A percentile compares a stretch with the other conserved stretches of the same genome.
Conservation (phyloP, 2,113 vertebrate genomes). For the Colossoma macropomum region DNA sequence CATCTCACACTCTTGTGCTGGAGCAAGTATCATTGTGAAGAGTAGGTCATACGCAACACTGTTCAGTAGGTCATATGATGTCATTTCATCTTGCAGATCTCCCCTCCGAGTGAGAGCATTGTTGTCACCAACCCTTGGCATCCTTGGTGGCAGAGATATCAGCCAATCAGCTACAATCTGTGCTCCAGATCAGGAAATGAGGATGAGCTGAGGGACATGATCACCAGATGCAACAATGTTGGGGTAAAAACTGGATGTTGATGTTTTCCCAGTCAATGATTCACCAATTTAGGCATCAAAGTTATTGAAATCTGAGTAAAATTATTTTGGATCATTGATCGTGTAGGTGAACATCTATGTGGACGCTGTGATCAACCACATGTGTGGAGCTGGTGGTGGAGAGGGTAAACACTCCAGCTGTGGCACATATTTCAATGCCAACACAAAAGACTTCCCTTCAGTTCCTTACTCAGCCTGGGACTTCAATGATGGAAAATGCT, state of each 20-base stretch:
- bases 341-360: conserved; percentile 90
- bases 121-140: conserved; percentile 76
- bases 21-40: too few species aligned
- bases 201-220: conserved; percentile 88
- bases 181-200: conserved; percentile 91
- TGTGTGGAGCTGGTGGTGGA: conserved; percentile 81
- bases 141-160: conserved; percentile 94
- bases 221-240: conserved; percentile 90
- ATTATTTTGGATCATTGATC: too few species aligned
- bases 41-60: too few species aligned
- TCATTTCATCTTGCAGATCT: conserved; percentile 76
- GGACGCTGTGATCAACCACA: conserved; percentile 92
- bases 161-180: conserved; percentile 90
- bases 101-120: conserved; percentile 89
- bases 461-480: conserved; percentile 83
- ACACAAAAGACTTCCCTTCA: conserved; percentile 79
- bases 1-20: too few species aligned
- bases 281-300: too few species aligned
- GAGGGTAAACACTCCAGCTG: conserved; percentile 84
- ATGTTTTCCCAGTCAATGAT: too few species aligned
- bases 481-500: conserved; percentile 92
- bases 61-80: not conserved
- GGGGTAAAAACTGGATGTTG: conserved; percentile 82
- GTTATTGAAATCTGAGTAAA: too few species aligned
- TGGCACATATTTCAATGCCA: conserved; percentile 85